These are phyloP conservation scores for Athene cunicularia DNA, from an alignment of 2,113 vertebrate species.

Conservation along the genomic window DNA sequence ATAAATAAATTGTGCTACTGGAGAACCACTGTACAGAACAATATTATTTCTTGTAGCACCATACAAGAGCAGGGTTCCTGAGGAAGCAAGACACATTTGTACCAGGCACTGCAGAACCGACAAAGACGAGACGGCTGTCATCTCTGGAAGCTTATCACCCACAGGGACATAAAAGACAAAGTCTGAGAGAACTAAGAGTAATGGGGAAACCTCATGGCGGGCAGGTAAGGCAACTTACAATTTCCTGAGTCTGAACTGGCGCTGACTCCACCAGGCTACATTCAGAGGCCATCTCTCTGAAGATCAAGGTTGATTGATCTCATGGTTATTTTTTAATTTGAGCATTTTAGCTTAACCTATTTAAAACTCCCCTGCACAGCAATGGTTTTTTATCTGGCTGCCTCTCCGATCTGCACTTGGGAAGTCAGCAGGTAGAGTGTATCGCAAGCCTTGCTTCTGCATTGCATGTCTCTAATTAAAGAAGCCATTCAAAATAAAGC, in stretches of 20 bases:
- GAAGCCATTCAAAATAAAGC: slow-evolving; percentile 42
- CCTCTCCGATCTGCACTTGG: neutral
- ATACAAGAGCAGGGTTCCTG: neutral
- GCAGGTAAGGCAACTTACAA: neutral
- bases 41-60: neutral
- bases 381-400: neutral
- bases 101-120: neutral
- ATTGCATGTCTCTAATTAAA: slow-evolving; percentile 1
- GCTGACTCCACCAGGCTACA: neutral
- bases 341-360: neutral
- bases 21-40: neutral
- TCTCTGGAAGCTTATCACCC: neutral
- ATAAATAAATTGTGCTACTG: neutral
- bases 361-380: neutral
- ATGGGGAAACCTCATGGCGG: neutral
- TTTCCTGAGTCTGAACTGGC: neutral
- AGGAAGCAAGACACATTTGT: neutral
- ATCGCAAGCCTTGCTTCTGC: neutral
- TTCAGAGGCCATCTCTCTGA: neutral
- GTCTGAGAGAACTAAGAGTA: neutral
- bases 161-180: neutral
- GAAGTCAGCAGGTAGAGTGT: neutral
- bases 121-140: neutral
- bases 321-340: neutral
- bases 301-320: neutral